Conservation (phyloP, 1,140 invertebrate species). For the Augochlora pura region DNA sequence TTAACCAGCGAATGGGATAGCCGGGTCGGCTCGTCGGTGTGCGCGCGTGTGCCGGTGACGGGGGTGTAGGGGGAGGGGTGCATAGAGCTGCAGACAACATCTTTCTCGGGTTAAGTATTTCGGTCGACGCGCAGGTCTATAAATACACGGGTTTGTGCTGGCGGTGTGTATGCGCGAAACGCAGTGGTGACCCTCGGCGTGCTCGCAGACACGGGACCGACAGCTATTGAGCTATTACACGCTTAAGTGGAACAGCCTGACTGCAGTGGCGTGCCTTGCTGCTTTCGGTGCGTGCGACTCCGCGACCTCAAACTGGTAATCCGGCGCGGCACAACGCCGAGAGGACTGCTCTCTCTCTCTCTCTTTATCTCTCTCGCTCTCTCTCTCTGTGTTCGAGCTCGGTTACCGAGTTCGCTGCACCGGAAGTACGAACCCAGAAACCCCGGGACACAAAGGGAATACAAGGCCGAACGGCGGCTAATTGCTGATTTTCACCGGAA, state of each 20-base stretch:
- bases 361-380: no score
- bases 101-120: slow-evolving; percentile 38
- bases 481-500: no score
- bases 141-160: slow-evolving; percentile 28
- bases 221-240: slow-evolving; percentile 77
- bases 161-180: not conserved
- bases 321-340: slow-evolving; percentile 43
- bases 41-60: not conserved
- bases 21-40: not conserved
- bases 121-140: slow-evolving; percentile 22
- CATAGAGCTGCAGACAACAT: not conserved
- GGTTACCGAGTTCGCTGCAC: not conserved
- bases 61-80: not conserved
- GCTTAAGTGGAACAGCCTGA: slow-evolving; percentile 71
- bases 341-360: slow-evolving; percentile 30
- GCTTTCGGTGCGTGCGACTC: slow-evolving; percentile 51
- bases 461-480: slow-evolving; percentile 25
- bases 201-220: slow-evolving; percentile 64
- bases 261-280: slow-evolving; percentile 67
- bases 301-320: slow-evolving; percentile 63
- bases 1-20: not conserved
- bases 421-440: slow-evolving; percentile 1
- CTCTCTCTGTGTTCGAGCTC: not conserved
- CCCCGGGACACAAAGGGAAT: slow-evolving; percentile 31
- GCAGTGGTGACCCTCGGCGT: slow-evolving; percentile 46